phyloP scores from a whole-genome alignment of 2,888 invertebrate genomes.

The Griposia aprilina region DNA sequence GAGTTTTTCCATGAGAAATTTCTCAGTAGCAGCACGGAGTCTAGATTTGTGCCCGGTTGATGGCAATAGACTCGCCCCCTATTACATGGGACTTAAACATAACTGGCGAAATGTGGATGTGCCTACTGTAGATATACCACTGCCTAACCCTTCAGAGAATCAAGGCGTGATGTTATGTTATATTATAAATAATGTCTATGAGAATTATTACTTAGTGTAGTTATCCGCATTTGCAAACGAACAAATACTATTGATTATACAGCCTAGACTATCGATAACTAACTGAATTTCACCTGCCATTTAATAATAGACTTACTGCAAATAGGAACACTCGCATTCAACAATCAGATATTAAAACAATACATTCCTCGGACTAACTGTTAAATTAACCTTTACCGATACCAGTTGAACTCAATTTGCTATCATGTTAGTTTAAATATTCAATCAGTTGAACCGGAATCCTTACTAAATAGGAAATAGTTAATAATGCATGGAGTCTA shows the following conservation, averaged over 20 bases:
- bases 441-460: conserved; percentile 65
- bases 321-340: conserved; percentile 57
- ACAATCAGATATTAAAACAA: conserved; percentile 59
- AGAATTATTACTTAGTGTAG: not conserved
- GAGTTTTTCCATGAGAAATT: not conserved
- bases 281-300: conserved; percentile 26
- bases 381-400: conserved; percentile 61
- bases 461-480: conserved; percentile 63
- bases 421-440: conserved; percentile 67
- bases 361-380: conserved; percentile 54
- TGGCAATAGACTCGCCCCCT: not conserved
- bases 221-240: not conserved
- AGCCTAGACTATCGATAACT: not conserved
- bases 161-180: not conserved
- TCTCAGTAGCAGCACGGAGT: not conserved
- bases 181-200: not conserved
- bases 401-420: conserved; percentile 64
- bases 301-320: conserved; percentile 60
- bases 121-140: not conserved
- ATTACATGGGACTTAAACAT: not conserved
- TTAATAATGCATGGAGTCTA: conserved; percentile 55
- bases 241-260: no score
- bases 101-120: not conserved
- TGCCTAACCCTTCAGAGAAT: not conserved
- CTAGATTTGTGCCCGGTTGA: not conserved